Evolutionary conservation across 2,797 vertebrate species (phyloP), one percentile per base, ranked within the genome.

Genomic region (Mormyrus hasselquistii): DNA sequence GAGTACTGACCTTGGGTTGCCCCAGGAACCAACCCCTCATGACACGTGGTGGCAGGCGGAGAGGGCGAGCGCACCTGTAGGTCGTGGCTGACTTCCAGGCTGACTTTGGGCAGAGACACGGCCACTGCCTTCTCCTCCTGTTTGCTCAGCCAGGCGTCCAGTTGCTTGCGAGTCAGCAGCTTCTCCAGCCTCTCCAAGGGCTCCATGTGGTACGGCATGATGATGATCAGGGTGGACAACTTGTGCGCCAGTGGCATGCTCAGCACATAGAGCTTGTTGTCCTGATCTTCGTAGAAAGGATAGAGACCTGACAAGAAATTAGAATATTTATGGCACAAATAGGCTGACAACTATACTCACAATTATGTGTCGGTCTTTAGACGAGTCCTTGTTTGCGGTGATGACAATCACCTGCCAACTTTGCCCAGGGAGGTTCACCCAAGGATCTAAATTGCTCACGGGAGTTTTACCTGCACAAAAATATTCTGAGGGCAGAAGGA

Each of bases 201-300:
- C 93, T 99, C 98, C 95, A 99, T 95, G 0, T 97, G 96, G 93
- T 97, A 96, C 0, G 99, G 97, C 98, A 99, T 98, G 93, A 99
- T 96, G 44, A 98, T 92, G 92, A 99, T 94, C 96, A 99, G 96
- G 92, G 96, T 99, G 91, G 98, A 97, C 89, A 99, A 96, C 91
- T 99, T 98, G 94, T 98, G 97, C 55, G 97, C 98, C 90, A 99
- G 93, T 6, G 97, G 97, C 97, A 99, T 99, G 95, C 95, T 96
- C 88, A 99, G 93, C 3, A 98, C 94, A 88, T 93, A 97, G 50
- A 99, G 89, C 3, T 91, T 94, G 93, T 99, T 97, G 4, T 95
- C 91, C 55, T 95, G 97, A 3, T 99, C 98, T 0, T 97, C 97
- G 0, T 96, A 94, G 94, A 98, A 99, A 88, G 97, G 96, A 88